phyloP scores from a whole-genome alignment of 2,797 vertebrate species.

The Otolemur crassicaudatus region DNA sequence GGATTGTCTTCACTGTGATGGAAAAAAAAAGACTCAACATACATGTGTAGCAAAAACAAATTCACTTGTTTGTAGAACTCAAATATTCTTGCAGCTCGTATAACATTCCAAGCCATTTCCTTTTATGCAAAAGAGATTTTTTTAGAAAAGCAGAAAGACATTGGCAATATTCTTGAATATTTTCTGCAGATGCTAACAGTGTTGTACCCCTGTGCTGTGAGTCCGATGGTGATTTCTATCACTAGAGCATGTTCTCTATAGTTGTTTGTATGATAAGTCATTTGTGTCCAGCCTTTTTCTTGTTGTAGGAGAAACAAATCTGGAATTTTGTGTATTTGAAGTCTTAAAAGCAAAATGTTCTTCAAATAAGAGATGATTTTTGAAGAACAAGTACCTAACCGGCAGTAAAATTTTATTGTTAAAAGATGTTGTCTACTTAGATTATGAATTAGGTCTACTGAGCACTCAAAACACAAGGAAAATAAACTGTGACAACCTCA shows the following conservation, averaged over 20 bases:
- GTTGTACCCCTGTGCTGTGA: conserved; percentile 76
- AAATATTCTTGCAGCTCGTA: conserved; percentile 26
- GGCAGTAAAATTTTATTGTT: not conserved
- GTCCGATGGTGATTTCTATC: conserved; percentile 76
- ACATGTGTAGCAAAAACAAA: conserved; percentile 43
- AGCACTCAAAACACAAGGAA: not conserved
- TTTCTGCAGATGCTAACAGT: conserved; percentile 63
- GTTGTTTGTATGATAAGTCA: conserved; percentile 75
- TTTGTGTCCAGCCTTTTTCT: conserved; percentile 82
- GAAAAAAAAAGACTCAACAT: not conserved
- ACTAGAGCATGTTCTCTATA: conserved; percentile 84
- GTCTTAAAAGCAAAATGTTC: conserved; percentile 81
- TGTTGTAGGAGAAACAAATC: conserved; percentile 80
- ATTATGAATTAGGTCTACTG: not conserved
- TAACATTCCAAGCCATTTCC: conserved; percentile 76
- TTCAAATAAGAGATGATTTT: conserved; percentile 75
- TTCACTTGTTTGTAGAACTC: conserved; percentile 18
- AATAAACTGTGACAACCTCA: not conserved
- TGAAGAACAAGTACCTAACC: conserved; percentile 31
- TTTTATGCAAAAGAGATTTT: conserved; percentile 75
- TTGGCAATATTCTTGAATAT: conserved; percentile 56
- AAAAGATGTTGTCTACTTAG: not conserved
- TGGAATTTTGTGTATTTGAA: conserved; percentile 83
- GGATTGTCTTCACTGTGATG: conserved; percentile 74
- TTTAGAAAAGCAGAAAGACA: conserved; percentile 69